Conservation (phyloP, 2,888 invertebrate genomes). For the Eurytoma californica region DNA sequence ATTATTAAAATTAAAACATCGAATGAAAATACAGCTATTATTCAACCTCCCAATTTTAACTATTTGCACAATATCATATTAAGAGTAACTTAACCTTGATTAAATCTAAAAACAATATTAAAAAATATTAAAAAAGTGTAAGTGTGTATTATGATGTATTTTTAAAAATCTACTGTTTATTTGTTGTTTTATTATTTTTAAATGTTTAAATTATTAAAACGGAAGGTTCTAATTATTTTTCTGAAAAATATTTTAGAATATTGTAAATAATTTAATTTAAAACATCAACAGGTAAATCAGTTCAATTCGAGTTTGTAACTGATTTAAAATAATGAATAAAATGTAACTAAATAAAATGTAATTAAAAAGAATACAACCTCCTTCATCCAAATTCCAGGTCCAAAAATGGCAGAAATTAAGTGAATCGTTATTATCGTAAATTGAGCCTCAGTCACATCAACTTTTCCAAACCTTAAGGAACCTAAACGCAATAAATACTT, state of each 20-base stretch:
- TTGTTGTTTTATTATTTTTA: not conserved
- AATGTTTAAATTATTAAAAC: not conserved
- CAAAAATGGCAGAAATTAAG: slow-evolving; percentile 89
- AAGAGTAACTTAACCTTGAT: not conserved
- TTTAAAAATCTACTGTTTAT: slow-evolving; percentile 21
- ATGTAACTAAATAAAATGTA: slow-evolving; percentile 49
- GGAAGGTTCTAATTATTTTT: too few relatives aligned
- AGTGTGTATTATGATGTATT: slow-evolving; percentile 6
- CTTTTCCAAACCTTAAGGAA: slow-evolving; percentile 89
- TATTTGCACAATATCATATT: too few relatives aligned
- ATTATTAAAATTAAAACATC: too few relatives aligned
- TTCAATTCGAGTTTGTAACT: slow-evolving; percentile 11
- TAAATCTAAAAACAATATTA: not conserved
- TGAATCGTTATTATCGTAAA: slow-evolving; percentile 93
- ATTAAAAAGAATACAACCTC: slow-evolving; percentile 77
- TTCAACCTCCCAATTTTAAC: too few relatives aligned
- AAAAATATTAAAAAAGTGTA: not conserved
- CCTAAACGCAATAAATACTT: slow-evolving; percentile 73
- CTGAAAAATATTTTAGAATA: not conserved
- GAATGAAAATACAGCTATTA: too few relatives aligned
- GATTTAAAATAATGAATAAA: not conserved
- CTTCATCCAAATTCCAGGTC: slow-evolving; percentile 90
- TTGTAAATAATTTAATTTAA: slow-evolving; percentile 23
- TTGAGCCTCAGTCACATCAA: slow-evolving; percentile 99
- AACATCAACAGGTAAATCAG: not conserved